These are phyloP conservation scores for Plectrocnemia conspersa DNA, from an alignment of 1,140 invertebrate species.

Conservation along the genomic window DNA sequence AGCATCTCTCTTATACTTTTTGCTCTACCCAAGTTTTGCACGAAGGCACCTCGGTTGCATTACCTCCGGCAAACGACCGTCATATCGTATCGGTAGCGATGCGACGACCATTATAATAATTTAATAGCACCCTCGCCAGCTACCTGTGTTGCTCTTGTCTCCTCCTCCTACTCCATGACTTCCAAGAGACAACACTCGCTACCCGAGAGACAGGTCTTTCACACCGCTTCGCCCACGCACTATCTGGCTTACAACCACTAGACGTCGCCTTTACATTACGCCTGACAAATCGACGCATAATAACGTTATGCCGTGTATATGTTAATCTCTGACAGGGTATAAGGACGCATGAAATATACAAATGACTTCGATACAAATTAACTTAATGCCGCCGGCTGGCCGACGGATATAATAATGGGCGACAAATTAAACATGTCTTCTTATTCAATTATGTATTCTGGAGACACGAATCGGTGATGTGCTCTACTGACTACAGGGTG, in stretches of 20 bases:
- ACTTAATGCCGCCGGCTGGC: too few species aligned
- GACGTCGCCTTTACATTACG: not conserved
- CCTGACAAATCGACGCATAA: slow-evolving; percentile 14
- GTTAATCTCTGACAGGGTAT: slow-evolving; percentile 16
- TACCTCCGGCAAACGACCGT: not conserved
- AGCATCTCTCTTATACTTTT: not conserved
- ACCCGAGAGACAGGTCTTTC: not conserved
- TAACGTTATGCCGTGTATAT: slow-evolving; percentile 4
- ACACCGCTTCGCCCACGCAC: not conserved
- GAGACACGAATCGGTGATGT: too few species aligned
- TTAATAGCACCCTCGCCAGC: slow-evolving; percentile 9
- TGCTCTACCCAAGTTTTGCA: not conserved
- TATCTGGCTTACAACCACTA: not conserved
- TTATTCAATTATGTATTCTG: too few species aligned
- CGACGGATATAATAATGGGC: too few species aligned
- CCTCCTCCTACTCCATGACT: not conserved
- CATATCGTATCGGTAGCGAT: not conserved
- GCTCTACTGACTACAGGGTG: too few species aligned
- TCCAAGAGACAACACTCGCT: not conserved
- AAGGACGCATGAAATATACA: slow-evolving; percentile 6
- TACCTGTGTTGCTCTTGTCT: not conserved
- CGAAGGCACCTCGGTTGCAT: not conserved
- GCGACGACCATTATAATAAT: slow-evolving; percentile 16
- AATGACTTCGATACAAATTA: slow-evolving; percentile 5
- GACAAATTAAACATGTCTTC: too few species aligned